Conservation (phyloP, 2,797 vertebrate genomes). For the Halcyon badia region DNA sequence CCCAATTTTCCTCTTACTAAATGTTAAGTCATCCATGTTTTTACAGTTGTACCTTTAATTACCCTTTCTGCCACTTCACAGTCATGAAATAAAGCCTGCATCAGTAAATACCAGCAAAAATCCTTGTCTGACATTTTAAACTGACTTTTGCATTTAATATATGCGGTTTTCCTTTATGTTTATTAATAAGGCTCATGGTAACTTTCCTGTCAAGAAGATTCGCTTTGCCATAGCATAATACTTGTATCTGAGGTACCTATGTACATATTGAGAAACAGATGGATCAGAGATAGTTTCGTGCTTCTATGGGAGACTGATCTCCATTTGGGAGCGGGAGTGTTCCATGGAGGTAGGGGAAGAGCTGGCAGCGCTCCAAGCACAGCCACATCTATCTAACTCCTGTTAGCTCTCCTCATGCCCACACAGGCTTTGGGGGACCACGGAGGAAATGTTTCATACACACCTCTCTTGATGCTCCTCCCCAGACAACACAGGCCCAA, state of each 20-base stretch:
- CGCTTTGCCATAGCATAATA: neutral
- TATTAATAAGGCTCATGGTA: neutral
- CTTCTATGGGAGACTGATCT: neutral
- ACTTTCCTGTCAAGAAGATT: neutral
- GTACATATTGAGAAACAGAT: accelerated
- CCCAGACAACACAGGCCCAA: neutral
- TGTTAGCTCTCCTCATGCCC: neutral
- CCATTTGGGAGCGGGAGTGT: neutral
- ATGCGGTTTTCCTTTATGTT: neutral
- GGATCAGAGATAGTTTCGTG: neutral
- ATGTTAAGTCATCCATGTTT: neutral
- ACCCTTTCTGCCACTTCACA: neutral
- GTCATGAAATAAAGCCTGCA: neutral
- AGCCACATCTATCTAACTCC: neutral
- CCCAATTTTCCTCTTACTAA: neutral
- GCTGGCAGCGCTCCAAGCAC: neutral
- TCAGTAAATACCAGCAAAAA: neutral
- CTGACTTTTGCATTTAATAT: neutral
- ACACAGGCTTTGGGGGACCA: accelerated
- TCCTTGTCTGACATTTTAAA: slow-evolving; percentile 14
- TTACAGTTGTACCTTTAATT: slow-evolving; percentile 7
- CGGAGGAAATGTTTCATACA: accelerated
- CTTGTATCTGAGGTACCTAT: neutral
- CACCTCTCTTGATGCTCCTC: neutral
- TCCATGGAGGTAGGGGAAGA: neutral